Evolutionary conservation across 2,113 vertebrate genomes (phyloP), one percentile per base, ranked within the genome.

Genomic region (Tragelaphus imberbis): DNA sequence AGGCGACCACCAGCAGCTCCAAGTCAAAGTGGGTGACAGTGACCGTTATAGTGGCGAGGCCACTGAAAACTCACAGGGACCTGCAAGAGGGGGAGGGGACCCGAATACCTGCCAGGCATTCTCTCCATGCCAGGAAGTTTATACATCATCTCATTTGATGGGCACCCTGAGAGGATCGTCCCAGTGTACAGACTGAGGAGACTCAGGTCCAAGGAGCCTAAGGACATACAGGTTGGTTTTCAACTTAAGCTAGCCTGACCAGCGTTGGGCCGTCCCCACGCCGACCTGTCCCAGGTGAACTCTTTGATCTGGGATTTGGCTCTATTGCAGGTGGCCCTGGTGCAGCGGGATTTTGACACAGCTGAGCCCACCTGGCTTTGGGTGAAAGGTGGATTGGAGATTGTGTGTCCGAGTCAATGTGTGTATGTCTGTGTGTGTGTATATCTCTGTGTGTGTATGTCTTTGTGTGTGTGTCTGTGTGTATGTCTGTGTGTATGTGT

Each of bases 261-360:
- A 40, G 25, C 2, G 6, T 3, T 30, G 51, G n/a, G 16, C 25
- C 1, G 1, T 53, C 30, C 25, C 33, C 47, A 17, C 2, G 16
- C 33, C 7, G 10, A 6, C 36, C 61, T 47, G 51, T 47, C 30
- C 28, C 40, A 21, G 63, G 14, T 27, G 51, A 36, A 7, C 28
- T n/a, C 21, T 15, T 44, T 27, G 53, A 9, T n/a, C 33, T 51
- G 82, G 21, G 7, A 21, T 58, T 51, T 15, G 33, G 7, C 55
- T 12, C 4, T 27, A 5, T 36, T 44, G 21, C 49, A 44, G 61
- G 59, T 0, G 17, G 28, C 7, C 5, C 17, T 51, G 4, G 44
- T 40, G 56, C 4, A 8, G 56, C 25, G 33, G 44, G 30, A 16
- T 79, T 93, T 23, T 6, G 55, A 17, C 65, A 28, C 16, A 59